Percentiles rank a stretch among this genome's conserved stretches.
These are phyloP conservation scores for Sepiola atlantica DNA, from an alignment of 2,888 invertebrate species.

Conservation along the genomic window DNA sequence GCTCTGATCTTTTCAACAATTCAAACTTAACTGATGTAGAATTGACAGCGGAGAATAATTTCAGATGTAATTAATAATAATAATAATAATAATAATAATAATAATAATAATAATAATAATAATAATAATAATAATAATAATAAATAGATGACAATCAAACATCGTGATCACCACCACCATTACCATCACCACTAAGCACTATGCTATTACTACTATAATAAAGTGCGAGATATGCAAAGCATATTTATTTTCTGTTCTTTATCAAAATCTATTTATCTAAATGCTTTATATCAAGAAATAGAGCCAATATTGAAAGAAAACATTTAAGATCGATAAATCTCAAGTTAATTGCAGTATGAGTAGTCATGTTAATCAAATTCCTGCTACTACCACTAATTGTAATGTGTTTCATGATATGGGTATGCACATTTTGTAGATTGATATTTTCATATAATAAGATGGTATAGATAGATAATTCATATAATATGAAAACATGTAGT, in stretches of 20 bases:
- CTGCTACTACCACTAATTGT: background rate
- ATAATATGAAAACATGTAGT: no score
- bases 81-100: background rate
- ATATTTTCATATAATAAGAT: background rate
- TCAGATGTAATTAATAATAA: background rate
- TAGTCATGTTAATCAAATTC: background rate
- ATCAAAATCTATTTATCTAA: background rate
- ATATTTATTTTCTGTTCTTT: background rate
- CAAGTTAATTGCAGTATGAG: background rate
- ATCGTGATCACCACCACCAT: background rate
- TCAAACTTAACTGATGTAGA: slow-evolving; percentile 20
- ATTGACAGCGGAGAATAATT: background rate
- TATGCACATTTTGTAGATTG: background rate
- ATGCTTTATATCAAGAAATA: background rate
- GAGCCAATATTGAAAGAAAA: background rate
- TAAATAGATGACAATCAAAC: background rate
- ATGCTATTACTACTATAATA: background rate
- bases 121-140: no score
- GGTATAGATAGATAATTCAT: no score
- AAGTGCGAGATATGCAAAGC: background rate
- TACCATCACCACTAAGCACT: background rate
- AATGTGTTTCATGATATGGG: background rate
- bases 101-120: background rate
- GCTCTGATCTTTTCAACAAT: slow-evolving; percentile 16
- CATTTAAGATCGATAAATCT: background rate